Percentiles rank a stretch among this genome's conserved stretches.
phyloP scores from a whole-genome alignment of 1,140 invertebrate genomes.

The Vanessa tameamea region DNA sequence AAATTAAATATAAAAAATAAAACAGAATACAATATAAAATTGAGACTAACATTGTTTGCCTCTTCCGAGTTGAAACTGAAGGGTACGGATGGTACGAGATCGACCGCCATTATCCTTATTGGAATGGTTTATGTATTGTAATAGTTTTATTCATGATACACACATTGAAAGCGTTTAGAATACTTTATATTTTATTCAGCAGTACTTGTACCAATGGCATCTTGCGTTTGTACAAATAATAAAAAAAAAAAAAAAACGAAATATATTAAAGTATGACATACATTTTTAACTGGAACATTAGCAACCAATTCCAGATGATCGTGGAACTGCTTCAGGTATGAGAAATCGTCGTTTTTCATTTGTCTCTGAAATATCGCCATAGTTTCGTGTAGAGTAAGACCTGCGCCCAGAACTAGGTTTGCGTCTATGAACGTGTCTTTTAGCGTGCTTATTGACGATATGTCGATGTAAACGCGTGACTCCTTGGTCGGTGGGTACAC shows the following conservation, averaged over 20 bases:
- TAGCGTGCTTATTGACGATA: constrained; percentile 83
- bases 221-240: neutral
- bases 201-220: no score
- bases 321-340: constrained; percentile 76
- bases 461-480: constrained; percentile 58
- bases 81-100: no score
- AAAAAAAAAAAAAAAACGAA: no score
- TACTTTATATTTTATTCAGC: no score
- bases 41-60: no score
- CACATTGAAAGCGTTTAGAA: no score
- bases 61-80: no score
- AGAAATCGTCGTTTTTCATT: constrained; percentile 74
- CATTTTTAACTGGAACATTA: constrained; percentile 87
- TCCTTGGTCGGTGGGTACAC: constrained; percentile 51
- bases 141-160: no score
- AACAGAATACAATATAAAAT: no score
- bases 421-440: constrained; percentile 78
- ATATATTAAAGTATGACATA: constrained; percentile 69
- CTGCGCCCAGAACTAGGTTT: constrained; percentile 83
- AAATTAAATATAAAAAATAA: no score
- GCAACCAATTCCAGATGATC: constrained; percentile 85
- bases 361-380: constrained; percentile 83
- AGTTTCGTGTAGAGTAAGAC: constrained; percentile 83
- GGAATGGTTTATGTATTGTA: no score
- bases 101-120: no score